phyloP scores from a whole-genome alignment of 2,113 vertebrate genomes.

The Xenotilapia longispinis region DNA sequence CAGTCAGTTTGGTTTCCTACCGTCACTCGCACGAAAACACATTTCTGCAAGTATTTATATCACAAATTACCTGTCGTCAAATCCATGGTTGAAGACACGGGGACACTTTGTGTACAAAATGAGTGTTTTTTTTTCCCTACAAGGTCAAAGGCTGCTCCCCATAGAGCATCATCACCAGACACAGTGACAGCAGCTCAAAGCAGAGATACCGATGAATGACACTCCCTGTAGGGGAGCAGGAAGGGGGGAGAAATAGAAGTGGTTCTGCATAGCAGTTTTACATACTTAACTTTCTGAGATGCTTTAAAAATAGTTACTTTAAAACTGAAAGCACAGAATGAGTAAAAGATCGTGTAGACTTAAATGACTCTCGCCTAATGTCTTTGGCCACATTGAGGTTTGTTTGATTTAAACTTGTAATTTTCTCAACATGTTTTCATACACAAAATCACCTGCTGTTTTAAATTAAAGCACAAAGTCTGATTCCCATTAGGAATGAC shows the following conservation, averaged over 20 bases:
- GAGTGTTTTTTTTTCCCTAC: not conserved
- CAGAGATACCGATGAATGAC: constrained; percentile 13
- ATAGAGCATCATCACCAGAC: not conserved
- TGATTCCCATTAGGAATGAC: not conserved
- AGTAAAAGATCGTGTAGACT: not conserved
- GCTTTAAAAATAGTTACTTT: constrained; percentile 3
- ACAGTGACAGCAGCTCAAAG: constrained; percentile 25
- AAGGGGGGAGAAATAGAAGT: not conserved
- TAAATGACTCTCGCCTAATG: constrained; percentile 2
- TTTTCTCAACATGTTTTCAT: not conserved
- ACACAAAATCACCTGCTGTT: not conserved
- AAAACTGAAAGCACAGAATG: not conserved
- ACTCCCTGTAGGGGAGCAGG: not conserved
- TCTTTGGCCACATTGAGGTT: constrained; percentile 1
- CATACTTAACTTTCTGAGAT: not conserved
- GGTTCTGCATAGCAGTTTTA: constrained; percentile 16
- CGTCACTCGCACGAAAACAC: not conserved
- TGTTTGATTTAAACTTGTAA: not conserved
- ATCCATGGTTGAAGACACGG: not conserved
- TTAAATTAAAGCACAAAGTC: not conserved
- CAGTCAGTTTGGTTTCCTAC: not conserved
- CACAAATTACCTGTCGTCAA: constrained; percentile 16
- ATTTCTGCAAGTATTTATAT: constrained; percentile 1
- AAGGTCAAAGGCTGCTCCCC: constrained; percentile 9
- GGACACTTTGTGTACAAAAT: not conserved